These are phyloP conservation scores for Drosophila infuscata DNA, from an alignment of 2,888 invertebrate genomes.

Conservation along the genomic window DNA sequence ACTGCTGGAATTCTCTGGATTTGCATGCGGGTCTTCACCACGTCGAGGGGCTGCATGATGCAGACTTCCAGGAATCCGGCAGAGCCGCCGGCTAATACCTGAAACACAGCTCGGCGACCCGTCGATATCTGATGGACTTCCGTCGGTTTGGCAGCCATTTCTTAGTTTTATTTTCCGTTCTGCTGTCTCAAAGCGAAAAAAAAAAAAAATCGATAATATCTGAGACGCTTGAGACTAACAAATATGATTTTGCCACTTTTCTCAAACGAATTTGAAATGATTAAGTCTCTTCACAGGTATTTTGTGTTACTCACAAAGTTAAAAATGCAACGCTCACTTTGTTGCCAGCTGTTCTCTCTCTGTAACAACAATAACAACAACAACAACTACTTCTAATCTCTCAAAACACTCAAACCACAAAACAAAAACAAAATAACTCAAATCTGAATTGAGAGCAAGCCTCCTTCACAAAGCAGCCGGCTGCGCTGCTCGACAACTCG, in stretches of 20 bases:
- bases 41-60: constrained; percentile 97
- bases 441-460: constrained; percentile 9
- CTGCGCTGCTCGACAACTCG: constrained; percentile 52
- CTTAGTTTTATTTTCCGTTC: background rate
- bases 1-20: constrained; percentile 86
- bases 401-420: constrained; percentile 4
- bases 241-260: background rate
- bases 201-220: background rate
- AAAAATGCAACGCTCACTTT: constrained; percentile 34
- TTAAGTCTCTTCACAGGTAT: background rate
- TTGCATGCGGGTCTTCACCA: constrained; percentile 96
- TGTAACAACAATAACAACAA: background rate
- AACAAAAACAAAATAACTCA: constrained; percentile 9
- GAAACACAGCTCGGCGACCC: constrained; percentile 79
- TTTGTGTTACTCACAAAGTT: constrained; percentile 1
- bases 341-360: background rate
- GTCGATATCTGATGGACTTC: constrained; percentile 65
- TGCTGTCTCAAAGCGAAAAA: background rate
- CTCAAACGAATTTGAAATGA: background rate
- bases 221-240: background rate
- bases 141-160: background rate
- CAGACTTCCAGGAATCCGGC: constrained; percentile 98
- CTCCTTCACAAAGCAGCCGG: constrained; percentile 27
- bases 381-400: background rate
- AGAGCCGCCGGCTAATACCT: constrained; percentile 91